Evolutionary conservation across 2,113 vertebrate genomes (phyloP), one percentile per base, ranked within the genome.

Genomic region (Catharus fuscescens): DNA sequence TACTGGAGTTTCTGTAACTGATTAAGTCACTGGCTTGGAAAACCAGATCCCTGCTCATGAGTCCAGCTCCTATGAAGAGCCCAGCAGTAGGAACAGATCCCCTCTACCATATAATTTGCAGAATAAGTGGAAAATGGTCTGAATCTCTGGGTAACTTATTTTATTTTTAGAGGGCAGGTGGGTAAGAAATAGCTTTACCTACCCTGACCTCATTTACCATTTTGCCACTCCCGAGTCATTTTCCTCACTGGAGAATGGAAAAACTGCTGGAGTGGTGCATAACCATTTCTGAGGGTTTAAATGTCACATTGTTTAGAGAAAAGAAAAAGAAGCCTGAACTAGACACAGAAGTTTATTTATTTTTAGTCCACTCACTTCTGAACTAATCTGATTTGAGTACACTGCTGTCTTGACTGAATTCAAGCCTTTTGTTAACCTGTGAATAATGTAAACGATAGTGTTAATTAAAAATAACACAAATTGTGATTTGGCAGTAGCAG

Each of bases 171-270:
- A 90, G 23, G 56, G 40, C 20, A 85, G 47, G 84, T 74, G 57
- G 66, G 44, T 64, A 95, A 90, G 86, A 93, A 95, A 73, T 36
- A 93, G 81, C 60, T 95, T 78, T 80, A 90, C 93, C 72, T 96
- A 80, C 53, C 32, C 48, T 92, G 90, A 96, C 92, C 62, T 93
- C 91, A 66, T 24, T 95, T 70, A 76, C 64, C 66, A 70, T 82
- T 96, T 84, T 92, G 81, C 59, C 83, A 26, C 38, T 78, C 65
- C n/a, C 3, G 8, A 88, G 83, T 69, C 9, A 92, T 91, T 87
- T 90, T 83, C 56, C 85, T 90, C n/a, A 56, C 59, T 48, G 36
- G 52, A 90, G 56, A 88, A 52, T 64, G 92, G 90, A 96, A 97
- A 95, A 94, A 94, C 40, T 45, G 47, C 76, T 77, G 56, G n/a